phyloP scores from a whole-genome alignment of 2,113 vertebrate genomes.

The Myiopsitta monachus region DNA sequence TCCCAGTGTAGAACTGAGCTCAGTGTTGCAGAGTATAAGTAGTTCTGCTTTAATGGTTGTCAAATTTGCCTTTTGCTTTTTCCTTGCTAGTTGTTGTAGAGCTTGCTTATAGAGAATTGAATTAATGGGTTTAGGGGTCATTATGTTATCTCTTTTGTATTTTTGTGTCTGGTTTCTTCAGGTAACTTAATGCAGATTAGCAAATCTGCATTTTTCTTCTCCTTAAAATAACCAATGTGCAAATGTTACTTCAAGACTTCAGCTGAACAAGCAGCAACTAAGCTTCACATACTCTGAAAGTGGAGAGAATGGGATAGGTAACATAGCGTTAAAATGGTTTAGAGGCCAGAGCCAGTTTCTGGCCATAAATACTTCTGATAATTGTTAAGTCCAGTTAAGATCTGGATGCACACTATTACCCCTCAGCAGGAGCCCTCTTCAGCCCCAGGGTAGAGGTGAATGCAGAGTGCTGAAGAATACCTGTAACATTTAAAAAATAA shows the following conservation, averaged over 20 bases:
- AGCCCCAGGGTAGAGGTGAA: background rate
- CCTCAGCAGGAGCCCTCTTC: background rate
- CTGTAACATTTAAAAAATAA: background rate
- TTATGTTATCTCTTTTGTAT: background rate
- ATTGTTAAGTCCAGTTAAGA: background rate
- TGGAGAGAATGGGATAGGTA: background rate
- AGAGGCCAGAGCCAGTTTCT: background rate
- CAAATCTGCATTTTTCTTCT: background rate
- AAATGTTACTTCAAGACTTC: background rate
- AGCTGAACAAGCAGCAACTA: background rate
- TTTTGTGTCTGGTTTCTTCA: background rate
- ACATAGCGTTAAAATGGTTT: background rate
- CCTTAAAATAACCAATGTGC: background rate
- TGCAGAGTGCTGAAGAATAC: background rate
- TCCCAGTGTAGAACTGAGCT: background rate
- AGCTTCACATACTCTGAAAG: background rate
- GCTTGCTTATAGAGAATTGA: background rate
- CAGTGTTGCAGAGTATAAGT: background rate
- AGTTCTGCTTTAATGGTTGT: background rate
- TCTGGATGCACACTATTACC: background rate
- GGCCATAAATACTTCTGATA: background rate
- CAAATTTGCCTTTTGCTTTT: background rate
- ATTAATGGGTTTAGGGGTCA: background rate
- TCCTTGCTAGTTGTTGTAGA: background rate
- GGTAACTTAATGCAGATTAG: background rate